Conservation (phyloP, 2,113 vertebrate species). For the Nothoprocta pentlandii region DNA sequence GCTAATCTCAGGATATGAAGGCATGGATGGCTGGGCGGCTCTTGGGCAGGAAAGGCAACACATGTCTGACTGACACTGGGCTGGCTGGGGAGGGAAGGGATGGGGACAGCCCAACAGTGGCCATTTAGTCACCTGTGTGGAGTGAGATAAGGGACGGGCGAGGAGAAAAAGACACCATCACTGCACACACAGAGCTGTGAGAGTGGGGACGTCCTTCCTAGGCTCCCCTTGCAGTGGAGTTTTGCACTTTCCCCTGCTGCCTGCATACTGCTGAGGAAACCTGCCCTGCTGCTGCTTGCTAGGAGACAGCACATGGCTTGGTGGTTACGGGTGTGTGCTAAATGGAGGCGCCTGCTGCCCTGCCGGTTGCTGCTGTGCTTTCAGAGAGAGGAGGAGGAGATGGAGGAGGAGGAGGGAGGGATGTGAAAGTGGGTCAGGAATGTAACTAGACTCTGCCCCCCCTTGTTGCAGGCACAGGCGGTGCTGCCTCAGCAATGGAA, state of each 20-base stretch:
- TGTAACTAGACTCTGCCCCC: conserved; percentile 83
- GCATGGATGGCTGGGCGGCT: not conserved
- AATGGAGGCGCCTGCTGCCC: conserved; percentile 57
- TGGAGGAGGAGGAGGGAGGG: conserved; percentile 72
- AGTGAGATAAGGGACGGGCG: not conserved
- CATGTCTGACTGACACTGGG: not conserved
- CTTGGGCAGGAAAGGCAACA: not conserved
- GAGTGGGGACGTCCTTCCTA: not conserved
- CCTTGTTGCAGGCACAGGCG: conserved; percentile 67
- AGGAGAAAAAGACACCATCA: not conserved
- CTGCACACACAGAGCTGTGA: not conserved
- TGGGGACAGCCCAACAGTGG: not conserved
- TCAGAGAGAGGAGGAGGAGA: conserved; percentile 52
- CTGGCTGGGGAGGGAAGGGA: not conserved
- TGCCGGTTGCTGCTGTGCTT: conserved; percentile 37
- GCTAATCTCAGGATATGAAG: not conserved
- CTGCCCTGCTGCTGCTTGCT: not conserved
- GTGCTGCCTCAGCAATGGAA: conserved; percentile 73
- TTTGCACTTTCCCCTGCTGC: not conserved
- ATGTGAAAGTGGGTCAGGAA: conserved; percentile 87
- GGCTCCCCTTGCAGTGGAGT: not conserved
- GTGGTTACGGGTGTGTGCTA: conserved; percentile 37
- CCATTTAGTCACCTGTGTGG: not conserved
- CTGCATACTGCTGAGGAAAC: not conserved
- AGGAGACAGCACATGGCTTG: conserved; percentile 18